Evolutionary conservation across 1,140 invertebrate species (phyloP).

Genomic region (Lordiphosa collinella): DNA sequence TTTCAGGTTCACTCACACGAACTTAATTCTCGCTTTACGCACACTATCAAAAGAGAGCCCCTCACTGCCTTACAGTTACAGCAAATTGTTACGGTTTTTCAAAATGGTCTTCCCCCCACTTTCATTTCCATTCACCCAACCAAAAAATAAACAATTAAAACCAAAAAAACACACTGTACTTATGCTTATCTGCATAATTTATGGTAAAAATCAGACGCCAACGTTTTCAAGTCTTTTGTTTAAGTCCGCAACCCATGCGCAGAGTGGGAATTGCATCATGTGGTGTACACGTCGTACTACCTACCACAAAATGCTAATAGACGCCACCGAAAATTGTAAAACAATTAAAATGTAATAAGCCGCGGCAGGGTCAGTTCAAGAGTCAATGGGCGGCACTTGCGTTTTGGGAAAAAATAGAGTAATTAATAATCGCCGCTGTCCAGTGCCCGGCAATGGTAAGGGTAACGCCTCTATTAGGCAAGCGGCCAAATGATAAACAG

Average conservation of each 20-base stretch:
- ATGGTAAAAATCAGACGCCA: constrained; percentile 69
- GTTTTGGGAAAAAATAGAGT: constrained; percentile 54
- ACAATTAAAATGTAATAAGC: constrained; percentile 77
- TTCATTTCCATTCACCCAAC: constrained; percentile 14
- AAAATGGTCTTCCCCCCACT: constrained; percentile 1
- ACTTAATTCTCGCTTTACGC: too few species aligned
- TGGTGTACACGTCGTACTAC: constrained; percentile 24
- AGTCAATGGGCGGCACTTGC: constrained; percentile 40
- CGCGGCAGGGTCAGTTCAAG: constrained; percentile 26
- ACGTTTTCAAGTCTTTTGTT: constrained; percentile 25
- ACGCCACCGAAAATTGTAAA: constrained; percentile 71
- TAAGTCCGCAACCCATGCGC: neutral
- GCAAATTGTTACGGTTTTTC: neutral
- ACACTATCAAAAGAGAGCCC: too few species aligned
- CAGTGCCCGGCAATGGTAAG: constrained; percentile 5
- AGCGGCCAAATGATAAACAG: constrained; percentile 60
- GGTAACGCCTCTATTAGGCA: constrained; percentile 67
- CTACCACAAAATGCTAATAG: constrained; percentile 58
- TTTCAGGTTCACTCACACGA: too few species aligned
- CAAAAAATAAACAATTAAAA: constrained; percentile 46
- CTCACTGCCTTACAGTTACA: too few species aligned
- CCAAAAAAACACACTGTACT: constrained; percentile 38
- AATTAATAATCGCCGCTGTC: constrained; percentile 61
- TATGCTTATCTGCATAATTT: constrained; percentile 75
- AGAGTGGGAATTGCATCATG: constrained; percentile 67